phyloP scores from a whole-genome alignment of 1,140 invertebrate genomes.

The Brachionus rotundiformis region DNA sequence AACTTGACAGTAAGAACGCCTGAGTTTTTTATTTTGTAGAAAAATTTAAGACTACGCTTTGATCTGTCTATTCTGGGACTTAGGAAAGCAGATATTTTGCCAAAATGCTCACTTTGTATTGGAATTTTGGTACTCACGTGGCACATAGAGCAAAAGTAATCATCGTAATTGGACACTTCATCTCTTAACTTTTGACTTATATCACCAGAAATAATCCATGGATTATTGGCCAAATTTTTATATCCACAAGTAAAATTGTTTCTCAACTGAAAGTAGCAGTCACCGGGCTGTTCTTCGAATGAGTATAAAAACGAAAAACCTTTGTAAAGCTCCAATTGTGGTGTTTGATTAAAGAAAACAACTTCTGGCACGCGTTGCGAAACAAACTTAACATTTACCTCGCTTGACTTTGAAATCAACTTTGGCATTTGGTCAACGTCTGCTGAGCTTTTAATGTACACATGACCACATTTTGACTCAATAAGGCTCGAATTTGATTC shows the following conservation, averaged over 20 bases:
- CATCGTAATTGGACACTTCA: background rate
- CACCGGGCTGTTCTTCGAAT: conserved; percentile 14
- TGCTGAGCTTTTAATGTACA: background rate
- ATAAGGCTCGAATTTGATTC: conserved; percentile 11
- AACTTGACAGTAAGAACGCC: background rate
- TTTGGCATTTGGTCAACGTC: background rate
- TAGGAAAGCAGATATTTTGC: background rate
- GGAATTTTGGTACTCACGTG: conserved; percentile 6
- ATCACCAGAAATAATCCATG: background rate
- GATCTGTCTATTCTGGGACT: conserved; percentile 12
- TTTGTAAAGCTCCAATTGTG: conserved; percentile 8
- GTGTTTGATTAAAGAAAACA: background rate
- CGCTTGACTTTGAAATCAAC: background rate
- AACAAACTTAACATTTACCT: conserved; percentile 40
- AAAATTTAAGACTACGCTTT: conserved; percentile 8
- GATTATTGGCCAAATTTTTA: background rate
- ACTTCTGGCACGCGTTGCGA: background rate
- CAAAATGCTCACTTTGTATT: background rate
- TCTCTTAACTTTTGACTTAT: background rate
- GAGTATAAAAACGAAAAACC: conserved; percentile 36
- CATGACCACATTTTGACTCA: conserved; percentile 34
- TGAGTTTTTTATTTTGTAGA: conserved; percentile 2
- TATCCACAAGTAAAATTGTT: conserved; percentile 28
- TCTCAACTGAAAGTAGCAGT: conserved; percentile 46
- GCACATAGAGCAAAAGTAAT: conserved; percentile 32